phyloP scores from a whole-genome alignment of 2,113 vertebrate genomes.

The Channa argus region DNA sequence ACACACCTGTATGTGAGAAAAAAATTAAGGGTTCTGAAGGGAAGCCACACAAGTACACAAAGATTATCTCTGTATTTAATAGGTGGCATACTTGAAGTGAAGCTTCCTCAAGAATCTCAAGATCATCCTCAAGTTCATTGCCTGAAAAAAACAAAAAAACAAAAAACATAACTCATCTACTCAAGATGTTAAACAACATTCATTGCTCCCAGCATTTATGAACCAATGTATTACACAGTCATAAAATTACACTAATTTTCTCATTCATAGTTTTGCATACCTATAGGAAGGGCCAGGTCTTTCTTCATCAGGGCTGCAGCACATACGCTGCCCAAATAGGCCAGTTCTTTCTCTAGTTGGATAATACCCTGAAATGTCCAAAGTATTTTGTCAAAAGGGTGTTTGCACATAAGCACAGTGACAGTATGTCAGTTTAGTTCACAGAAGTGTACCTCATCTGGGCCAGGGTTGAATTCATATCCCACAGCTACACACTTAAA shows the following conservation, averaged over 20 bases:
- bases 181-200: not conserved
- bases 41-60: not conserved
- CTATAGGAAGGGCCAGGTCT: conserved; percentile 94
- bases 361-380: conserved; percentile 90
- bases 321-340: conserved; percentile 95
- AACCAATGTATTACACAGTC: too few species aligned
- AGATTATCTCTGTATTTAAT: not conserved
- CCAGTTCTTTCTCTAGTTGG: conserved; percentile 96
- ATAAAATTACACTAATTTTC: too few species aligned
- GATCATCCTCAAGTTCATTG: conserved; percentile 96
- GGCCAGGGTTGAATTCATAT: conserved; percentile 96
- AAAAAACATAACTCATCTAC: not conserved
- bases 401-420: not conserved
- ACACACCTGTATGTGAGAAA: conserved; percentile 85
- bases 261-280: conserved; percentile 74
- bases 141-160: conserved; percentile 85
- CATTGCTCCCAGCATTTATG: too few species aligned
- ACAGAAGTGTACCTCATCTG: conserved; percentile 90
- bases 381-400: conserved; percentile 7
- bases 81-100: conserved; percentile 90
- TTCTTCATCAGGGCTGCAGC: conserved; percentile 99
- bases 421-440: not conserved
- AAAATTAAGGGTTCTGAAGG: not conserved
- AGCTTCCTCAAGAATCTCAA: conserved; percentile 98
- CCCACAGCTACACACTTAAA: conserved; percentile 98